phyloP scores from a whole-genome alignment of 2,888 invertebrate species.

The Cryptocephalus moraei region DNA sequence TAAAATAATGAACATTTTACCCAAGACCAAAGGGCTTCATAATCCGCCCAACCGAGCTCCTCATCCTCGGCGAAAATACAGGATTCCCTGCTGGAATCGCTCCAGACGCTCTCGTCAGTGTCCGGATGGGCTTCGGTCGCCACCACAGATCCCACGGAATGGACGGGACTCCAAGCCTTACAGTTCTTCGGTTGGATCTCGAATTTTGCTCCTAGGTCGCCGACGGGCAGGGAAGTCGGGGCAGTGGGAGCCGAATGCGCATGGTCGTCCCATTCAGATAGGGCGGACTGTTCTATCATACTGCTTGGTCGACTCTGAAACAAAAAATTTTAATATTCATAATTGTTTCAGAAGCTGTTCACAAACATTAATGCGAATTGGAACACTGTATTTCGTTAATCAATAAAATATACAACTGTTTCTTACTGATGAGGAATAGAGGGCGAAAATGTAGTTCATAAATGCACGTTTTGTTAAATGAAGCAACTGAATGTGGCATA shows the following conservation, averaged over 20 bases:
- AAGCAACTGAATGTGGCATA: too few species aligned
- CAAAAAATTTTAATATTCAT: conserved; percentile 9
- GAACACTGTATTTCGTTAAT: too few species aligned
- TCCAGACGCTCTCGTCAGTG: conserved; percentile 71
- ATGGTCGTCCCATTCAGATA: conserved; percentile 59
- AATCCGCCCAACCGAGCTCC: conserved; percentile 68
- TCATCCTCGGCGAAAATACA: conserved; percentile 76
- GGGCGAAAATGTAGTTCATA: too few species aligned
- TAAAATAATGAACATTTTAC: conserved; percentile 24
- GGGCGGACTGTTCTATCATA: conserved; percentile 45
- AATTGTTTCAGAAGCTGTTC: too few species aligned
- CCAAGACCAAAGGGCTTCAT: conserved; percentile 73
- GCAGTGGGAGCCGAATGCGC: conserved; percentile 61
- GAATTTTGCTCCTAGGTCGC: conserved; percentile 50
- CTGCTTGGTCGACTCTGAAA: conserved; percentile 41
- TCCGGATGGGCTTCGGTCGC: conserved; percentile 82
- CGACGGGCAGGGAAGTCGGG: conserved; percentile 54
- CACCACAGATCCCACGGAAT: conserved; percentile 74
- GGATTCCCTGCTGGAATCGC: conserved; percentile 57
- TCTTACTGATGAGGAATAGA: too few species aligned
- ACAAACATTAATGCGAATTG: too few species aligned
- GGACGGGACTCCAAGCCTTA: conserved; percentile 80
- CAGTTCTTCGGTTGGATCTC: conserved; percentile 69
- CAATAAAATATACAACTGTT: too few species aligned
- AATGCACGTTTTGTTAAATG: too few species aligned